Conservation (phyloP, 2,113 vertebrate genomes). For the Myodes glareolus region DNA sequence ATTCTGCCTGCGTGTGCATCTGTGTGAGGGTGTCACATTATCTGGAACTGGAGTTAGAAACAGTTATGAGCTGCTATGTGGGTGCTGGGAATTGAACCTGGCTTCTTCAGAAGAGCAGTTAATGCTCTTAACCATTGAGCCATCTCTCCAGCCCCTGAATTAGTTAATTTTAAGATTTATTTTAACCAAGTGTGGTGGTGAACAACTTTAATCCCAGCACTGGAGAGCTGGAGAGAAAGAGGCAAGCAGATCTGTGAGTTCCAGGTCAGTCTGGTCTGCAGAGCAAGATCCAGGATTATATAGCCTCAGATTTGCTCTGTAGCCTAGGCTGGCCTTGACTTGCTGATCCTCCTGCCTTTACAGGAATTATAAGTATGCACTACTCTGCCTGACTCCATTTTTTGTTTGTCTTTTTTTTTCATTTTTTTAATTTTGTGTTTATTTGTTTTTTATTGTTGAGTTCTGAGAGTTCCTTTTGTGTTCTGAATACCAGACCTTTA, state of each 20-base stretch:
- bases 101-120: background rate
- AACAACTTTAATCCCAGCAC: no score
- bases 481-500: background rate
- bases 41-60: no score
- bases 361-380: background rate
- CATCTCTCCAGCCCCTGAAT: background rate
- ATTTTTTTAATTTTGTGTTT: background rate
- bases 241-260: no score
- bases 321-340: background rate
- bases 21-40: no score
- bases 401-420: background rate
- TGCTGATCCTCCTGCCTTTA: background rate
- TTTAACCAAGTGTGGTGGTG: no score
- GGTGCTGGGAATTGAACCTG: background rate
- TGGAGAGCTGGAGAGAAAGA: no score
- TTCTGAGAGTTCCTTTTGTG: conserved; percentile 25
- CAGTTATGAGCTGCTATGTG: no score
- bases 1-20: background rate
- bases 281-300: no score
- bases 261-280: no score
- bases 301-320: background rate
- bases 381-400: background rate
- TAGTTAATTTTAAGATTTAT: no score
- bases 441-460: background rate
- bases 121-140: background rate